Evolutionary conservation across 2,888 invertebrate genomes (phyloP), one percentile per base, ranked within the genome.

Genomic region (Watsonalla cultraria): DNA sequence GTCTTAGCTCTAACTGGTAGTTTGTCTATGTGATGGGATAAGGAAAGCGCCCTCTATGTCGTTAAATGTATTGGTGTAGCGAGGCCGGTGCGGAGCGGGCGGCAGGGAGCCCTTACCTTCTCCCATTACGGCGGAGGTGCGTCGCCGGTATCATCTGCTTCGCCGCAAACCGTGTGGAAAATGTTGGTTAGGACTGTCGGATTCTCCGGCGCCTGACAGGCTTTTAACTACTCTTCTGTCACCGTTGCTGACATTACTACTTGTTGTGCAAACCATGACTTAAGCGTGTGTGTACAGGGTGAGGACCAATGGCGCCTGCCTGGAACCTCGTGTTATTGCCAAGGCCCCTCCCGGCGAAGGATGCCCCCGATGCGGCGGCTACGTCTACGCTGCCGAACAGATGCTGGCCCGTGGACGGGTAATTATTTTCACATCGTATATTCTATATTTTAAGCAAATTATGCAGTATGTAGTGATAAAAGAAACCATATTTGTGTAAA

Each of bases 351-450:
- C 95, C 68, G 96, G 96, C 52, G 93, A 96, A 84, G 97, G 96
- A 59, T 97, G 97, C 77, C 97, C 97, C 37, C 92, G 97, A 72
- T 97, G 97, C 81, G 97, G 97, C 62, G 96, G 97, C 62, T 96
- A 88, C 80, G 97, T 97, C 53, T 97, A 97, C 86, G 96, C 96
- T 61, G 97, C 97, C 58, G 97, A 97, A 89, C 96, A 97, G 90
- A 97, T 97, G 96, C 92, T 97, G 76, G 97, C 97, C 66, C 93
- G 96, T 82, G 96, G 96, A 92, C 93, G 94, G 93, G 96, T 97
- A 92, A 94, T 94, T 92, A 58, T 57, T 13, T 49, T 48, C 46
- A 52, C 13, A 15, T 45, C 48, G 46, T 35, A 50, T 24, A 49
- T 45, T 34, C 54, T 51, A 35, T 54, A 47, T 24, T 24, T 24